A percentile compares a stretch with the other conserved stretches of the same genome.
These are phyloP conservation scores for Macrobrachium rosenbergii DNA, from an alignment of 1,140 invertebrate species.

Conservation along the genomic window DNA sequence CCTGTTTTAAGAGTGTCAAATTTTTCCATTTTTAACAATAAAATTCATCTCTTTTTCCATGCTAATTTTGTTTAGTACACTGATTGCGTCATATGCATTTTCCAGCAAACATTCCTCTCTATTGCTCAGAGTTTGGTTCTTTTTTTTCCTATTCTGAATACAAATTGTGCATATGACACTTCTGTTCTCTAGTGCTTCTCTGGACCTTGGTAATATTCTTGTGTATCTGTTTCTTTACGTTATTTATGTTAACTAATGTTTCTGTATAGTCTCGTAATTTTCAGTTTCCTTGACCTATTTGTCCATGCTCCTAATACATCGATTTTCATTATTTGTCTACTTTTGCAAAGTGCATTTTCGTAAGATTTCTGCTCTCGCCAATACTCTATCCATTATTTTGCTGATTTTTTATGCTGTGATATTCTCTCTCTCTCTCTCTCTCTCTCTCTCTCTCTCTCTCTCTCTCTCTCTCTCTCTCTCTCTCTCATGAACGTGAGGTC, in stretches of 20 bases:
- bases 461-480: conserved; percentile 40
- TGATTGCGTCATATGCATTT: no score
- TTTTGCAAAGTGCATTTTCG: background rate
- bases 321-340: background rate
- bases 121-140: background rate
- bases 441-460: conserved; percentile 29
- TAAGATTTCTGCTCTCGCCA: background rate
- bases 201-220: background rate
- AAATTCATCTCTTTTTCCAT: no score
- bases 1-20: no score
- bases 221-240: conserved; percentile 34
- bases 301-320: background rate
- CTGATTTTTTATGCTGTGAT: background rate
- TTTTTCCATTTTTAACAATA: no score
- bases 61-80: no score
- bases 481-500: background rate
- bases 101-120: no score
- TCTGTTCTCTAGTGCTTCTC: background rate
- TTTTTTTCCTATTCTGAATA: background rate
- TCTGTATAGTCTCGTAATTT: background rate
- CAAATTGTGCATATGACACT: background rate
- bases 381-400: background rate
- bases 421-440: conserved; percentile 27
- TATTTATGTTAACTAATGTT: conserved; percentile 20
- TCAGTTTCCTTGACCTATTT: background rate